These are phyloP conservation scores for Calameuta idolon DNA, from an alignment of 2,888 invertebrate genomes.

Conservation along the genomic window DNA sequence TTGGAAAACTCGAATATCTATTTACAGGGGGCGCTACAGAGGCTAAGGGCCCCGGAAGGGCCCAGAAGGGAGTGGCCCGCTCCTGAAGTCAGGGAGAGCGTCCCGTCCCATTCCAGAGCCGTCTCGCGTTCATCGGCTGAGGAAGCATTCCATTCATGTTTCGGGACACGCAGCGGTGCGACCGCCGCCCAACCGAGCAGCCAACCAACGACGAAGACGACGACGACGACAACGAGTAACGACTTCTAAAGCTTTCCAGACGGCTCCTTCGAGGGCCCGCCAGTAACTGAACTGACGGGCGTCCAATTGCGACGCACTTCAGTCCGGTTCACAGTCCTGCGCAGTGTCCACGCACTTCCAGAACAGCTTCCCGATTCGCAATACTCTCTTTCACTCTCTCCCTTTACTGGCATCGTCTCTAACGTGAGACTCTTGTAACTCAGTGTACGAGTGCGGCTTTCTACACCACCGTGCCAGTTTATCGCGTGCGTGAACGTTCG, in stretches of 20 bases:
- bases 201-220: constrained; percentile 27
- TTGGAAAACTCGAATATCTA: background rate
- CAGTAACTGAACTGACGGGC: background rate
- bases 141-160: constrained; percentile 62
- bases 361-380: constrained; percentile 1
- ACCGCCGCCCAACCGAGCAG: constrained; percentile 37
- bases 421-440: background rate
- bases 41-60: constrained; percentile 22
- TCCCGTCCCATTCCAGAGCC: constrained; percentile 32
- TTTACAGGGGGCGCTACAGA: constrained; percentile 6
- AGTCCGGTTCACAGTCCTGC: constrained; percentile 3
- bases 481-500: constrained; percentile 4
- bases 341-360: constrained; percentile 2
- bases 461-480: background rate
- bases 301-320: constrained; percentile 2
- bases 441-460: background rate
- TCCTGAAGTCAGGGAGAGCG: constrained; percentile 27
- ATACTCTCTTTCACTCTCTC: constrained; percentile 3
- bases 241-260: background rate
- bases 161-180: constrained; percentile 47
- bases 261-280: constrained; percentile 10
- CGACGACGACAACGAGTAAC: background rate
- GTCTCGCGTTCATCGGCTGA: constrained; percentile 42
- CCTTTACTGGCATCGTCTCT: background rate
- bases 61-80: constrained; percentile 23